Evolutionary conservation across 2,113 vertebrate genomes (phyloP).

Genomic region (Eupsittula cactorum): DNA sequence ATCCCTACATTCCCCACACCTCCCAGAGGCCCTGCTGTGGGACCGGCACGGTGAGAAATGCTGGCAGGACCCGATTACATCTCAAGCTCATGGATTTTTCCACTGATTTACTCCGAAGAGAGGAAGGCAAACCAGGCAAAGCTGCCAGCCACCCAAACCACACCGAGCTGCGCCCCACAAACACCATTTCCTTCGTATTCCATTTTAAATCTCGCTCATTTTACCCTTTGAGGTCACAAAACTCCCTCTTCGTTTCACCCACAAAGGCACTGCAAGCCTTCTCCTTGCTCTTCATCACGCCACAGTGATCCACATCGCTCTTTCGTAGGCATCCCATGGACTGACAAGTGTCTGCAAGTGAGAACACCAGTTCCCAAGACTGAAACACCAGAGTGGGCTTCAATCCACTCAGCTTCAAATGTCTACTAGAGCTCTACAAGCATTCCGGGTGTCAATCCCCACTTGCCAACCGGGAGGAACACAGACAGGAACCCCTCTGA

Average conservation of each 20-base stretch:
- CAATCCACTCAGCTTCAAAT: neutral
- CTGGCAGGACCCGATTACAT: neutral
- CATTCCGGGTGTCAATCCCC: neutral
- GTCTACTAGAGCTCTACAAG: neutral
- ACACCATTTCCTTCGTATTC: neutral
- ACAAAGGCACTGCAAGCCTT: neutral
- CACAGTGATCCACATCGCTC: neutral
- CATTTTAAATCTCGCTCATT: neutral
- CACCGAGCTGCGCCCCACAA: neutral
- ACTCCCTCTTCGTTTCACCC: neutral
- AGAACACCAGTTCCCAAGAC: neutral
- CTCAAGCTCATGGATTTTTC: neutral
- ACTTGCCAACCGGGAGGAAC: accelerated
- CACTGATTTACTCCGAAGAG: neutral
- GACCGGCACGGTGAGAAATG: neutral
- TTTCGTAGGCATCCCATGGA: neutral
- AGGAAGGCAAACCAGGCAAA: neutral
- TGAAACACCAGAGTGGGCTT: neutral
- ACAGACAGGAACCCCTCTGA: neutral
- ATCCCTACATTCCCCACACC: neutral
- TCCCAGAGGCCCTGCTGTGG: neutral
- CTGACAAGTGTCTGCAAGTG: neutral
- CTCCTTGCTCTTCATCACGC: neutral
- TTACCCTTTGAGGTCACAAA: neutral
- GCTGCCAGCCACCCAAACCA: neutral